Conservation (phyloP, 2,797 vertebrate genomes). For the Lepus townsendii region DNA sequence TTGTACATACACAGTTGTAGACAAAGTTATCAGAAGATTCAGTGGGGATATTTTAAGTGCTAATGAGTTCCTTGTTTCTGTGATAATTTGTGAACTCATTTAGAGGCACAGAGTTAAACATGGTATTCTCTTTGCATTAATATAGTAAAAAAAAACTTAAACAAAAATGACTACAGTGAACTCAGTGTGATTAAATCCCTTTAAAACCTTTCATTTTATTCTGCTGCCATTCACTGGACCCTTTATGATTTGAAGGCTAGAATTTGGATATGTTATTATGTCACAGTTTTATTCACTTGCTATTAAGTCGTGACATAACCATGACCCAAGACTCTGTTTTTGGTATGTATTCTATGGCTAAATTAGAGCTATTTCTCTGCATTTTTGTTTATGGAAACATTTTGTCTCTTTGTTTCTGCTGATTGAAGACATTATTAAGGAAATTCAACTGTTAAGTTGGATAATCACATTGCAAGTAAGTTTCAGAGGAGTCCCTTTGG, state of each 20-base stretch:
- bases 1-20: background rate
- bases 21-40: background rate
- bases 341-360: background rate
- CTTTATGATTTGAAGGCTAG: constrained; percentile 25
- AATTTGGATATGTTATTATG: background rate
- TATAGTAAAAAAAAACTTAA: background rate
- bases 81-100: background rate
- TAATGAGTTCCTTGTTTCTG: background rate
- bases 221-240: background rate
- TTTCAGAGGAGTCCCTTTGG: background rate
- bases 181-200: background rate
- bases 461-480: background rate
- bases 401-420: background rate
- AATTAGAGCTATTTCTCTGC: background rate
- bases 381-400: constrained; percentile 2
- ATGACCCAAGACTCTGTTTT: background rate
- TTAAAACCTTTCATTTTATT: background rate
- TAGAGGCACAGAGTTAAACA: background rate
- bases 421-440: background rate
- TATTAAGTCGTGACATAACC: background rate
- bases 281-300: background rate
- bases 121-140: background rate
- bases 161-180: background rate
- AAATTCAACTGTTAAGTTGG: background rate
- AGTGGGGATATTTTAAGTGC: background rate